Conservation (phyloP, 2,797 vertebrate genomes). For the Tokudaia tokunoshimensis region DNA sequence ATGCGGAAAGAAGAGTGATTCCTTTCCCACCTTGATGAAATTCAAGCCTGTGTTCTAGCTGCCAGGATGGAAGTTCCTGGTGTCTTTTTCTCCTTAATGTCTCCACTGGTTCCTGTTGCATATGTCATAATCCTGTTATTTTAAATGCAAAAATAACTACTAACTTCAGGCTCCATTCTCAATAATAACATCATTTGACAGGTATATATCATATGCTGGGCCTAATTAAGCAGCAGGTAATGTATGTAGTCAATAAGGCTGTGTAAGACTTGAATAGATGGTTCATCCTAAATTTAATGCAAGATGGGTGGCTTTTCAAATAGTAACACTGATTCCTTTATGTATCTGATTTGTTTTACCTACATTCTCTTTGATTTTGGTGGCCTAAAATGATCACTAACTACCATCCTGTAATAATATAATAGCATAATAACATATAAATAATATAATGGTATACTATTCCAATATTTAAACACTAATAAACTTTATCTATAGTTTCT, state of each 20-base stretch:
- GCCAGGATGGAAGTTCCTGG: neutral
- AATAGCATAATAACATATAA: neutral
- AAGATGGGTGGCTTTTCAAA: neutral
- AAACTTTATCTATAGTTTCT: neutral
- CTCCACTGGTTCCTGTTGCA: neutral
- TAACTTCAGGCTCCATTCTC: neutral
- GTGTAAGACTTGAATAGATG: neutral
- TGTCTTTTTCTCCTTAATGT: neutral
- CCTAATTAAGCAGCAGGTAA: neutral
- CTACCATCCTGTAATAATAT: neutral
- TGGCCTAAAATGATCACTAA: neutral
- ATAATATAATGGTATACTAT: neutral
- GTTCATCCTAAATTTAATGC: constrained; percentile 8
- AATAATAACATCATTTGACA: neutral
- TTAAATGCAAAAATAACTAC: neutral
- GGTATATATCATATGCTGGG: neutral
- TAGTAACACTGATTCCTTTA: neutral
- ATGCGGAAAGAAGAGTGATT: neutral
- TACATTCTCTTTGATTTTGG: neutral
- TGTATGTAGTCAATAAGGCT: neutral
- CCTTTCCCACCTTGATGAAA: neutral
- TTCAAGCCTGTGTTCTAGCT: too few relatives aligned
- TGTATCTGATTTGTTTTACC: neutral
- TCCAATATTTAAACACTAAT: constrained; percentile 8
- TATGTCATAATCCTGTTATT: neutral